Percentiles rank a stretch among this genome's conserved stretches.
Evolutionary conservation across 2,113 vertebrate genomes (phyloP).

Genomic region (Verasper variegatus): DNA sequence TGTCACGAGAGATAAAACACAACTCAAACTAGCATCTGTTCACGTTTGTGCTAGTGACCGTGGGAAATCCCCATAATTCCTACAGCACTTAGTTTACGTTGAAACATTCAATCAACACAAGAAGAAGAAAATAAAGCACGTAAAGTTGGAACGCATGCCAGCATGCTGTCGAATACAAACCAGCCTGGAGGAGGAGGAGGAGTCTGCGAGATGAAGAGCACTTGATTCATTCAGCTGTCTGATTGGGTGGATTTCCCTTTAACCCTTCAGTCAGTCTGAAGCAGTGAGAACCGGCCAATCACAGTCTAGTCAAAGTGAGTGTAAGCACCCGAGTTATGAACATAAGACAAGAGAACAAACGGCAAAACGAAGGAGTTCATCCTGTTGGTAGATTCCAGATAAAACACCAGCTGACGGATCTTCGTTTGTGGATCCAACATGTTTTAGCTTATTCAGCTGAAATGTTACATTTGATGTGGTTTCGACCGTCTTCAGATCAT

Average conservation of each 20-base stretch:
- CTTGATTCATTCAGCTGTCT: slow-evolving; percentile 40
- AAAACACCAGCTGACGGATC: neutral
- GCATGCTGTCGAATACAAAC: slow-evolving; percentile 54
- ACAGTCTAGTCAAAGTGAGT: neutral
- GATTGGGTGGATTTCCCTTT: slow-evolving; percentile 14
- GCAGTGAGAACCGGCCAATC: slow-evolving; percentile 19
- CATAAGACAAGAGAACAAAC: slow-evolving; percentile 11
- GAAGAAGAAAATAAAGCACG: slow-evolving; percentile 54
- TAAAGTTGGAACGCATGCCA: slow-evolving; percentile 56
- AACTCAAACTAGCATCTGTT: slow-evolving; percentile 9
- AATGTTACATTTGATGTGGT: neutral
- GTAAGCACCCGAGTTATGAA: neutral
- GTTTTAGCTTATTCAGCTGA: neutral
- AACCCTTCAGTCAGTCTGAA: slow-evolving; percentile 12
- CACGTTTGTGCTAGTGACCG: slow-evolving; percentile 8
- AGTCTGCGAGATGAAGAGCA: slow-evolving; percentile 61
- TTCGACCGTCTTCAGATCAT: neutral
- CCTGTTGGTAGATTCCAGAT: neutral
- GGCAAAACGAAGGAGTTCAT: neutral
- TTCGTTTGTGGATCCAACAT: neutral
- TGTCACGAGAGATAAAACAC: neutral
- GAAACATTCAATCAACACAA: slow-evolving; percentile 15
- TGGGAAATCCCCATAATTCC: neutral
- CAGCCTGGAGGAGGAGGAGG: neutral
- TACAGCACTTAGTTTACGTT: slow-evolving; percentile 35